Evolutionary conservation across 2,888 invertebrate species (phyloP).

Genomic region (Coelogynopora nodosa): DNA sequence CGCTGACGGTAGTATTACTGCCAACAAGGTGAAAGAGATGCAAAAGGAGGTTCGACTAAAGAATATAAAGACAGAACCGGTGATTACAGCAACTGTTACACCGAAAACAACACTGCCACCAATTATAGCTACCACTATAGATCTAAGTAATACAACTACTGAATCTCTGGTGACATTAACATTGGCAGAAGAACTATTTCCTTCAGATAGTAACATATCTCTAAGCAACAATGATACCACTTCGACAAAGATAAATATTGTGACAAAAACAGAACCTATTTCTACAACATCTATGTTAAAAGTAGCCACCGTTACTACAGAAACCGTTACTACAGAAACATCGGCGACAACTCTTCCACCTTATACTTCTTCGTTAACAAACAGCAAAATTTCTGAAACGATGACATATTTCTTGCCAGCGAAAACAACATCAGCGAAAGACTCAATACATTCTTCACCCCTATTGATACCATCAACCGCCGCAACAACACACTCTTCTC

Average conservation of each 20-base stretch:
- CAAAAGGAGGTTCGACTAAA: neutral
- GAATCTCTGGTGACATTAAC: neutral
- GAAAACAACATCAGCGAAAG: neutral
- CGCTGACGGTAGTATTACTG: conserved; percentile 25
- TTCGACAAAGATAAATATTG: too few species aligned
- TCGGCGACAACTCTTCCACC: neutral
- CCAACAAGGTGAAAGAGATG: neutral
- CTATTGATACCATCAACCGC: neutral
- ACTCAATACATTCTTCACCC: neutral
- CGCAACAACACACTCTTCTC: neutral
- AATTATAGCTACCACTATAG: neutral
- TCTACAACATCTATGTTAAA: neutral
- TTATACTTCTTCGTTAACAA: neutral
- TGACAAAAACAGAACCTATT: neutral
- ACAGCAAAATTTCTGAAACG: neutral
- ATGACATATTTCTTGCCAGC: neutral
- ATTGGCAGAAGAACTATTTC: neutral
- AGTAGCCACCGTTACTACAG: neutral
- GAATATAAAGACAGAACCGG: neutral
- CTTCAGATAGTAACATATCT: too few species aligned
- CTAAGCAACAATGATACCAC: neutral
- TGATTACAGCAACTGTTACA: neutral
- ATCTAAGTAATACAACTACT: neutral
- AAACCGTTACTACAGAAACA: neutral
- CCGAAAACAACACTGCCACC: neutral